Percentiles rank a stretch among this genome's conserved stretches.
Evolutionary conservation across 2,113 vertebrate genomes (phyloP).

Genomic region (Xenus cinereus): DNA sequence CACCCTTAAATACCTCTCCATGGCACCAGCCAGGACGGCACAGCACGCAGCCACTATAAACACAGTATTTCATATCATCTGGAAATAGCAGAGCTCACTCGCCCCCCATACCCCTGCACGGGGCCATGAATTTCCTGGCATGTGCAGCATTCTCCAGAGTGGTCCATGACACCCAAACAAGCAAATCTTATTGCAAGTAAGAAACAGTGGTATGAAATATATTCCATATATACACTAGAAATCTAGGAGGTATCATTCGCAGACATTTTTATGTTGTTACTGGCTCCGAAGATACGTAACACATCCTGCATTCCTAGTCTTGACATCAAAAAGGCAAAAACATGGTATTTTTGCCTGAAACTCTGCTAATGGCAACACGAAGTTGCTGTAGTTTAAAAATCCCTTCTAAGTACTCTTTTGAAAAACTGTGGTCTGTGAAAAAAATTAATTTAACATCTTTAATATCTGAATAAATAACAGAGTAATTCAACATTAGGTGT

Average conservation of each 20-base stretch:
- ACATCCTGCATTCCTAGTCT: not conserved
- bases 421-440: not conserved
- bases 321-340: not conserved
- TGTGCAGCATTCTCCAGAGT: not conserved
- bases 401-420: not conserved
- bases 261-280: not conserved
- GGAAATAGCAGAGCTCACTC: not conserved
- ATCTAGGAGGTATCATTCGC: not conserved
- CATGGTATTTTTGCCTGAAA: not conserved
- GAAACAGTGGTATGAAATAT: not conserved
- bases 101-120: not conserved
- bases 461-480: slow-evolving; percentile 10
- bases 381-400: slow-evolving; percentile 10
- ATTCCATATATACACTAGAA: not conserved
- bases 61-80: not conserved
- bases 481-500: not conserved
- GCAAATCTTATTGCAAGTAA: not conserved
- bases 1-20: not conserved
- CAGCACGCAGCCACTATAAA: not conserved
- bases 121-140: not conserved
- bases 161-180: not conserved
- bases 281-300: not conserved
- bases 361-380: not conserved
- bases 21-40: not conserved
- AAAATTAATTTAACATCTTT: not conserved